Evolutionary conservation across 2,113 vertebrate genomes (phyloP), one percentile per base, ranked within the genome.

Genomic region (Mobula hypostoma): DNA sequence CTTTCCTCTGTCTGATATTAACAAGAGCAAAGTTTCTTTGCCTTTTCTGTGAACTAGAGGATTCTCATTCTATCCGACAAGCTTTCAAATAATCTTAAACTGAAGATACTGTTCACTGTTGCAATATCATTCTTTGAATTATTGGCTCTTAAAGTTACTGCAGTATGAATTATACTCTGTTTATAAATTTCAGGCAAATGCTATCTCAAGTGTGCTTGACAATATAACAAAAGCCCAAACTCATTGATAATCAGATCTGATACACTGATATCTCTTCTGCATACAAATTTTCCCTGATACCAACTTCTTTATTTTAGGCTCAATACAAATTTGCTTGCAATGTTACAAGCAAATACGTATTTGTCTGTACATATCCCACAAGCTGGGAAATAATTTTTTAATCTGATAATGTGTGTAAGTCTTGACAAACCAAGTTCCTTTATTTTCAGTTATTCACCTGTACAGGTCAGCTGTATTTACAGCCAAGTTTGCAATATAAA

Each of bases 401-500:
- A 36, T 36, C 36, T 93, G 32, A 92, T 24, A 21, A 93, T 48
- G 15, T 92, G 36, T 24, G 63, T 36, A 72, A 72, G 90, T n/a
- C 63, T 68, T 92, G 90, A 21, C 66, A 92, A 93, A 93, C 74
- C 68, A 56, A 27, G 21, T 93, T 93, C 48, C 40, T 29, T 93
- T 74, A 93, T 93, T 70, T 36, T 70, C 15, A 40, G 19, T 74
- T 48, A 93, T 93, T 72, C 17, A 88, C 7, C 85, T 66, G 61
- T 61, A 88, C 61, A 32, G 61, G 58, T 66, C 85, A 29, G 4
- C 17, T 88, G 27, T 88, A n/a, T 15, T n/a, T 12, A 63, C 48
- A 85, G 61, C 85, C 27, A 32, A 15, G 29, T 15, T 32, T 88
- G 32, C 61, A 21, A 85, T 85, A 88, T 88, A 63, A 88, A 32